These are phyloP conservation scores for Pachyramphus minor DNA, from an alignment of 2,113 vertebrate species.

Conservation along the genomic window DNA sequence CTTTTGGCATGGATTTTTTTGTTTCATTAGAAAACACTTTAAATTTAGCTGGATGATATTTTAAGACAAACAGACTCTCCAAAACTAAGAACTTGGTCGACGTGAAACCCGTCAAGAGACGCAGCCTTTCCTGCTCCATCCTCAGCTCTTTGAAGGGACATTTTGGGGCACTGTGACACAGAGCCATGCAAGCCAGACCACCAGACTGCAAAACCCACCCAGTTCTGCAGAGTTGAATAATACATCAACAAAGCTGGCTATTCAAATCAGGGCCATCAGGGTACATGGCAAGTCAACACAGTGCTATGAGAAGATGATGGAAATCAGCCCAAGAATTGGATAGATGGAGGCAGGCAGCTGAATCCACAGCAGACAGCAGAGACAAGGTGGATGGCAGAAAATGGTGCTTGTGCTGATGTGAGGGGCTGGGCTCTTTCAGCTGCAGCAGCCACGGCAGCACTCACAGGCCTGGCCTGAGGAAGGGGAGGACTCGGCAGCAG, in stretches of 20 bases:
- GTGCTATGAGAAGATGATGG: not conserved
- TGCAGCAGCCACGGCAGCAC: accelerated
- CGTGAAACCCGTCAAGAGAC: not conserved
- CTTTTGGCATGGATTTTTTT: not conserved
- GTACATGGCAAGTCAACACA: not conserved
- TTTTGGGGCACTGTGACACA: not conserved
- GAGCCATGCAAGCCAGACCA: accelerated
- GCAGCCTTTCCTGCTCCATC: not conserved
- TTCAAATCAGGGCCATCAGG: accelerated
- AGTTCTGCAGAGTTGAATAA: accelerated
- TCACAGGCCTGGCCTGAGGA: not conserved
- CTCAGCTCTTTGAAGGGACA: accelerated
- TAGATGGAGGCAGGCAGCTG: not conserved
- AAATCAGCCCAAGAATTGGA: not conserved
- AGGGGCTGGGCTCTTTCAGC: not conserved
- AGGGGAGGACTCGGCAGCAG: not conserved
- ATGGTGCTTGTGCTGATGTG: not conserved
- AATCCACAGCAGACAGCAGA: not conserved
- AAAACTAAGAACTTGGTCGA: not conserved
- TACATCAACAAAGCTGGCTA: not conserved
- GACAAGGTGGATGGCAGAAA: not conserved
- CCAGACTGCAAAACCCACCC: not conserved
- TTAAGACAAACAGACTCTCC: not conserved
- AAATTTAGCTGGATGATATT: not conserved
- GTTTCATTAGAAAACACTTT: not conserved